These are phyloP conservation scores for Sebastes baramenuke DNA, from an alignment of 2,797 vertebrate species.

Conservation along the genomic window DNA sequence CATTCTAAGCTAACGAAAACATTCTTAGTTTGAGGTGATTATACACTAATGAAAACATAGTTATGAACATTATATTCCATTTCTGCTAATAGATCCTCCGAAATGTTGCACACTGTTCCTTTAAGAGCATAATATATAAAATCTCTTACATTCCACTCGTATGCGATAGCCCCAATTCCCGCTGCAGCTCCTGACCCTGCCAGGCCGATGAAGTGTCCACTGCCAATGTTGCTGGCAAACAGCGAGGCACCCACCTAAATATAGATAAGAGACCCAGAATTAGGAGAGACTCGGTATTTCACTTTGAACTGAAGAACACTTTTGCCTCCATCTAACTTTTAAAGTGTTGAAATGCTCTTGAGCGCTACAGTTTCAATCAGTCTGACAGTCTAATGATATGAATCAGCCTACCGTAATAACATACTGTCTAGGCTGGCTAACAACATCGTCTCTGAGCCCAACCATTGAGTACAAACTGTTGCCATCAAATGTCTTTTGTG, in stretches of 20 bases:
- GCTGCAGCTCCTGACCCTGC: slow-evolving; percentile 94
- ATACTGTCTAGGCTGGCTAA: too few species aligned
- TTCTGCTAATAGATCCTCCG: too few species aligned
- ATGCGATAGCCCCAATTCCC: slow-evolving; percentile 89
- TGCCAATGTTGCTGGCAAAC: slow-evolving; percentile 98
- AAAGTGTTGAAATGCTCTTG: neutral
- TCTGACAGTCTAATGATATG: neutral
- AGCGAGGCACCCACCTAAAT: slow-evolving; percentile 94
- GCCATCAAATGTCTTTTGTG: too few species aligned
- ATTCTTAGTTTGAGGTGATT: too few species aligned
- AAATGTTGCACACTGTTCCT: too few species aligned
- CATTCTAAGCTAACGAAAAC: too few species aligned
- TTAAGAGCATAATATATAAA: neutral
- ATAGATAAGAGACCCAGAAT: neutral
- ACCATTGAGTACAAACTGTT: too few species aligned
- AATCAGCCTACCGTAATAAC: too few species aligned
- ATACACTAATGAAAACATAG: too few species aligned
- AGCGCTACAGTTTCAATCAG: neutral
- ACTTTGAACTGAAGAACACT: neutral
- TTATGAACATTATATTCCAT: too few species aligned
- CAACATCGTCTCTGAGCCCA: too few species aligned
- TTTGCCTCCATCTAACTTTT: neutral
- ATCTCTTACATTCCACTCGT: slow-evolving; percentile 92
- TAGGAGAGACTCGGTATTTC: neutral
- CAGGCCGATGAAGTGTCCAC: slow-evolving; percentile 95